Evolutionary conservation across 2,888 invertebrate genomes (phyloP), one percentile per base, ranked within the genome.

Genomic region (Vanessa cardui): DNA sequence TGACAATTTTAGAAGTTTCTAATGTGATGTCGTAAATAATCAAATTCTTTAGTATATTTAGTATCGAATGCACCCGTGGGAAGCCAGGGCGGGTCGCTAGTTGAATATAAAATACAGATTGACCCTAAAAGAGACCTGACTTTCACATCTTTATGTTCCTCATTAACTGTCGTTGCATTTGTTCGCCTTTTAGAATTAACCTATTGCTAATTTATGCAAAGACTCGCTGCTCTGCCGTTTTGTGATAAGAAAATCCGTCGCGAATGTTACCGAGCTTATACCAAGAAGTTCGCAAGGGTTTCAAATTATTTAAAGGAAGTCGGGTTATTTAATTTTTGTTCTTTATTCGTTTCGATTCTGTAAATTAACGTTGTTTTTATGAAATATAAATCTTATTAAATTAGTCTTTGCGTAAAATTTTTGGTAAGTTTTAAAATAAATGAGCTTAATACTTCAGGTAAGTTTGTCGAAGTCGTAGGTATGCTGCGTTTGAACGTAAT

Each of bases 121-220:
- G 44, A 64, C 49, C 60, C 58, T 26, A 68, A 15, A 16, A 26
- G 68, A 61, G 64, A 62, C 56, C 39, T 52, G 18, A 58, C 68
- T 68, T 68, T 64, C 68, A 65, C 68, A 52, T 58, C 56, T 31
- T 58, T 62, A 66, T 54, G 58, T 46, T 45, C 21, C 62, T 66
- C 66, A 58, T 66, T 66, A 59, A 47, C 60, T 54, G 31, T 26
- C 18, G 58, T 33, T 61, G 58, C 64, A 68, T 64, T 68, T 64
- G 68, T 64, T 62, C 56, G 58, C 62, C 58, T 64, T 46, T 65
- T 69, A 65, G 26, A 61, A 65, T 65, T 62, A 69, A 69, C 64
- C 58, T 65, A 62, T 58, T 39, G 58, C 52, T 69, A 69, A 69
- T 68, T 64, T 68, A 68, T 62, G 49, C 68, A 64, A 26, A 44